Evolutionary conservation across 2,888 invertebrate genomes (phyloP), one percentile per base, ranked within the genome.

Genomic region (Lycocerus yunnanus): DNA sequence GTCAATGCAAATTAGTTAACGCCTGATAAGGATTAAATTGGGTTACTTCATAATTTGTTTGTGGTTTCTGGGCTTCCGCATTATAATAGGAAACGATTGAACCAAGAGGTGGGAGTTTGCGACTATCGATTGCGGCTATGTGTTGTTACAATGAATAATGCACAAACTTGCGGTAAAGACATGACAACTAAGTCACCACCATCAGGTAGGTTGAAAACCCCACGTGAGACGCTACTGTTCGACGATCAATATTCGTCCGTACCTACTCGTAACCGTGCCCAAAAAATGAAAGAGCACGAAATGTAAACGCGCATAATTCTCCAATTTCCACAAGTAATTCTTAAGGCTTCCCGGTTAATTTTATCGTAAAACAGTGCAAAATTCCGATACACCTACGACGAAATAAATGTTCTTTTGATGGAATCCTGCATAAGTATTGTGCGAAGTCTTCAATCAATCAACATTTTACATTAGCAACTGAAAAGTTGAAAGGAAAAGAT

Each of bases 1-100:
- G 77, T 81, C 78, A 78, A 80, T 80, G 81, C 77, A 80, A 79
- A 81, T 81, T 79, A 81, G 78, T 81, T 75, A 74, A 77, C 77
- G 79, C 79, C 78, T 75, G 79, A 79, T 78, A 75, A 78, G 78
- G 76, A 78, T 80, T 79, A 80, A 43, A 80, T 78, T 77, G 80
- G 80, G 79, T 80, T 81, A 80, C 79, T 80, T 79, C 78, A 81
- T 80, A 80, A 81, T 81, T 81, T 80, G 81, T 81, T 79, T 77
- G 78, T 69, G 81, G 80, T 81, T 79, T 77, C 76, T 77, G 76
- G 76, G 71, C 71, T 75, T 76, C 78, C 78, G 61, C 72, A 69
- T 14, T 72, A 70, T 79, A 74, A 78, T 78, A 77, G 75, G 74
- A 76, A 74, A 74, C 63, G 69, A 71, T 75, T 69, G 61, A 63